Base-by-base conservation (phyloP, 1,140 invertebrate genomes). In the Euura saliciscinereae region DNA sequence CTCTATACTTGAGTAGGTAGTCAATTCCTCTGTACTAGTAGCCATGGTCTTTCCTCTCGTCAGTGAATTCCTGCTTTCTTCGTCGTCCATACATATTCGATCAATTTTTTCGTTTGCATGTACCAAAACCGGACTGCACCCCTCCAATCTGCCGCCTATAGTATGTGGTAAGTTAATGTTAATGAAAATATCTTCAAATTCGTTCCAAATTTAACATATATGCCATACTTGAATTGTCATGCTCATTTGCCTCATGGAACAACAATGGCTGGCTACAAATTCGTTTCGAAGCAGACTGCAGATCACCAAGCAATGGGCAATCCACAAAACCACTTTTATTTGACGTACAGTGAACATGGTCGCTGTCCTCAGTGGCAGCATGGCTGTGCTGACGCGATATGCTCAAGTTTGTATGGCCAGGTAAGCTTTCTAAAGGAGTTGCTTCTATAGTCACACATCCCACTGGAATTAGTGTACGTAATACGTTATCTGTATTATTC, bases 21-120 rank as follows among this genome's bases (percentile, higher is more conserved):
- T 78, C 28, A 85, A 71, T 71, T 86, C 82, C 71, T 86, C 83
- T 0, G 85, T 87, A 72, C 78, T 86, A 3, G 86, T 88, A 2
- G 76, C 83, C 46, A 85, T 77, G 4, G 84, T 83, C 75, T 82
- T 85, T 68, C 77, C 82, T 65, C 72, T 76, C 43, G 71, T 69
- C 11, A 59, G 10, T 46, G 45, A 45, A 59, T 68, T 67, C 73
- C 74, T 65, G 70, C 45, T 70, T 65, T 2, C 43, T 71, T 45
- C 7, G 45, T 45, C 8, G 13, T 71, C 73, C 72, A 42, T 42
- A 66, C 11, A 64, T 42, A 8, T 76, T 72, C 70, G 43, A 10
- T 72, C 2, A 43, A 43, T 51, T 76, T 66, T 28, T 43, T 59
- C 51, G 10, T 8, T 59, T 6, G 0, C 51, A 6, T 59, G 8